Conservation (phyloP, 1,140 invertebrate genomes). For the Homalodisca vitripennis region DNA sequence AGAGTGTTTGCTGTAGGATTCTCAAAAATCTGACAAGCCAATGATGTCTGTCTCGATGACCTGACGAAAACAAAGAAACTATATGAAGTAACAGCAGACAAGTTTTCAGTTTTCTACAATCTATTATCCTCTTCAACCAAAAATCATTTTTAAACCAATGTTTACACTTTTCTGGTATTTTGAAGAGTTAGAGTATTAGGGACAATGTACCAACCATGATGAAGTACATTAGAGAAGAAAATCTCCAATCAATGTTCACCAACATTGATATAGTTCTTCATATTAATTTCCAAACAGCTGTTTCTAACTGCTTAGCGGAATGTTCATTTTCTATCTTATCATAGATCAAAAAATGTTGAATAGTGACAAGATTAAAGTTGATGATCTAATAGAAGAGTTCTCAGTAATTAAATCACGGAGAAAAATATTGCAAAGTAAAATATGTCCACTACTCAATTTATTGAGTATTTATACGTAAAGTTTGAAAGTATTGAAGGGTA, state of each 20-base stretch:
- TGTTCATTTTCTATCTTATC: not conserved
- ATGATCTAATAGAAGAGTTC: not conserved
- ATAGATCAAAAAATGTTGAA: not conserved
- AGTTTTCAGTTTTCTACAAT: not conserved
- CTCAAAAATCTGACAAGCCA: too few relatives aligned
- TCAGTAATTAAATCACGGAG: not conserved
- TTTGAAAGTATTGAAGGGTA: too few relatives aligned
- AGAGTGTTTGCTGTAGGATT: too few relatives aligned
- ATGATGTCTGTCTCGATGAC: too few relatives aligned
- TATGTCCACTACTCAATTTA: too few relatives aligned
- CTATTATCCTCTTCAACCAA: not conserved
- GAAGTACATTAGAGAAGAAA: not conserved
- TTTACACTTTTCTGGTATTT: not conserved
- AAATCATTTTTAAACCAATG: not conserved
- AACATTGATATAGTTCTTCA: not conserved
- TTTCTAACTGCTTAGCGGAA: not conserved
- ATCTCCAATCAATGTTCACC: not conserved
- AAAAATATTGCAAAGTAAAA: not conserved
- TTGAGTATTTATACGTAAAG: too few relatives aligned
- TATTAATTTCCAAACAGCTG: not conserved
- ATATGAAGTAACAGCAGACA: not conserved
- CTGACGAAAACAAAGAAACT: not conserved
- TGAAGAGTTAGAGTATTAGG: not conserved
- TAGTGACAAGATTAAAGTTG: not conserved
- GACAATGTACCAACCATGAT: not conserved